A percentile compares a stretch with the other conserved stretches of the same genome.
Evolutionary conservation across 1,140 invertebrate species (phyloP).

Genomic region (Halictus rubicundus): DNA sequence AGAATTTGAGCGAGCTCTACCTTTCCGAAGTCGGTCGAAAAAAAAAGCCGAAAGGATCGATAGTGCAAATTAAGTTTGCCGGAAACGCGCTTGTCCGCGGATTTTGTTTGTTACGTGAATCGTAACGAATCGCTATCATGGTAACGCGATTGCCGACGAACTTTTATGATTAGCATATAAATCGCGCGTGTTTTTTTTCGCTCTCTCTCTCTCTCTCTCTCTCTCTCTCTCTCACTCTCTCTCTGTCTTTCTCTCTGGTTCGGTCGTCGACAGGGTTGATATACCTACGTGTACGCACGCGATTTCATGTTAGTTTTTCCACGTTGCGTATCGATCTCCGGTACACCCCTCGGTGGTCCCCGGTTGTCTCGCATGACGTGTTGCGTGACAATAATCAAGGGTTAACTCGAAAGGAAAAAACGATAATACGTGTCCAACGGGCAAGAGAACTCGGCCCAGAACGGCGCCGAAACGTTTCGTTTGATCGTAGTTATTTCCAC

Average conservation of each 20-base stretch:
- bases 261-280: neutral
- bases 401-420: conserved; percentile 46
- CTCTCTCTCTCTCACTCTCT: too few relatives aligned
- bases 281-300: conserved; percentile 37
- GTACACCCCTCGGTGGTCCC: neutral
- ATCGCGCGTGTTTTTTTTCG: conserved; percentile 28
- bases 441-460: neutral
- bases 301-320: conserved; percentile 46
- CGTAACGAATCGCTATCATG: conserved; percentile 18
- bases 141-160: conserved; percentile 30
- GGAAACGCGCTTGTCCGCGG: neutral
- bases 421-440: conserved; percentile 39
- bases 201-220: too few relatives aligned
- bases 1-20: too few relatives aligned
- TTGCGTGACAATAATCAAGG: conserved; percentile 64
- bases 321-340: conserved; percentile 56
- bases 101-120: conserved; percentile 18
- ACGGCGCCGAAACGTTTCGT: conserved; percentile 25
- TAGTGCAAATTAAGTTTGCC: neutral
- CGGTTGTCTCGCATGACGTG: conserved; percentile 55
- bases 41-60: too few relatives aligned
- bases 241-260: too few relatives aligned
- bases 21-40: neutral
- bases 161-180: conserved; percentile 63
- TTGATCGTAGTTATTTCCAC: conserved; percentile 39